phyloP scores from a whole-genome alignment of 2,888 invertebrate genomes.

The Lasioglossum zephyrum region DNA sequence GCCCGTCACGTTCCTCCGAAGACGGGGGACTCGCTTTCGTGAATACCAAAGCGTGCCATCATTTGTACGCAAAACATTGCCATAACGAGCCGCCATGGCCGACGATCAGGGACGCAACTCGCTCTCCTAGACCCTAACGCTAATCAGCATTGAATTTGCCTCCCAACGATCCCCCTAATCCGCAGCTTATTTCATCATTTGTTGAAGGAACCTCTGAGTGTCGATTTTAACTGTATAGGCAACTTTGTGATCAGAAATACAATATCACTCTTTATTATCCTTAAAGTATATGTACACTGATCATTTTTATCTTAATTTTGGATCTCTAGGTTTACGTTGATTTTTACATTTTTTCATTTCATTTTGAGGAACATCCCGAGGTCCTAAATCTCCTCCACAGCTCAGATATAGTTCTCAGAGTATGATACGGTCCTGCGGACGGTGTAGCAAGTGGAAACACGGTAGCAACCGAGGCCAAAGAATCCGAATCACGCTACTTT shows the following conservation, averaged over 20 bases:
- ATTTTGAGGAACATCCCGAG: not conserved
- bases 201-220: not conserved
- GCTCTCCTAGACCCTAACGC: not conserved
- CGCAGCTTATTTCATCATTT: not conserved
- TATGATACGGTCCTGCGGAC: not conserved
- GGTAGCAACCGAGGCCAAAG: not conserved
- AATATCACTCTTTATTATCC: not conserved
- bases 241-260: not conserved
- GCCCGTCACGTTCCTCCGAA: conserved; percentile 16
- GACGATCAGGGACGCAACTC: not conserved
- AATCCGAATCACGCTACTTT: not conserved
- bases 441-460: not conserved
- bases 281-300: too few species aligned
- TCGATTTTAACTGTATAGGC: not conserved
- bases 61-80: conserved; percentile 16
- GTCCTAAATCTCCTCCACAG: not conserved
- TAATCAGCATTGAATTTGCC: not conserved
- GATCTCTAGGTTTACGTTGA: not conserved
- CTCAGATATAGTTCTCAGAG: not conserved
- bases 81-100: not conserved
- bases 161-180: not conserved
- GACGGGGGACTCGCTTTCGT: not conserved
- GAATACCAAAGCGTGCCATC: not conserved
- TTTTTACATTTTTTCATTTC: not conserved
- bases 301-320: not conserved